Base-by-base conservation (phyloP, 1,140 invertebrate species). In the Drosophila arawakana region DNA sequence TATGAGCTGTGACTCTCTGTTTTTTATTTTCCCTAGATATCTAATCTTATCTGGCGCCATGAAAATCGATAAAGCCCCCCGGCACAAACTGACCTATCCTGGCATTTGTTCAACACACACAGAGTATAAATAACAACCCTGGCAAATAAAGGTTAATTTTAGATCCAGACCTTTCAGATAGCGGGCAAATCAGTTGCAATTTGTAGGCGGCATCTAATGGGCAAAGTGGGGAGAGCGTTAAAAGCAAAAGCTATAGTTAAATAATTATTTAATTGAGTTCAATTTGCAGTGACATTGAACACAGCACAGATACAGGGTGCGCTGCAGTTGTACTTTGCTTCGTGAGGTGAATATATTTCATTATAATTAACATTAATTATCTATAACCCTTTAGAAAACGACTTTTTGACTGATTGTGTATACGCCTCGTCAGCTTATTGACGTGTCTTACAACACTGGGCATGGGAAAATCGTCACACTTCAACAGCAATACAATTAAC, bases 31-130 rank as follows among this genome's bases (percentile, higher is more conserved):
- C n/a, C 15, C 7, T 35, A 18, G 37, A 9, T 30, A 59, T 74
- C 47, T 70, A 49, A 82, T 83, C 80, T 83, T 76, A 82, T 80
- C 80, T 76, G 63, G 62, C 63, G 67, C 59, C 49, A 69, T 11
- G 30, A 60, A 82, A 82, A 82, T 83, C 76, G 67, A 82, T 82
- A 83, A 6, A n/a, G 41, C 49, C 9, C 15, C n/a, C n/a, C 49
- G 2, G 18, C 18, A 49, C 43, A 46, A 59, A 61, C 80, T 82
- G 80, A 82, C 80, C 76, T 82, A 76, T 67, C 76, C 76, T 43
- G 9, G n/a, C 10, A 49, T n/a, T 8, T 10, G 9, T 34, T 30
- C 25, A 21, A n/a, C 15, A 37, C 37, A 25, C n/a, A 50, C 4
- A 10, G 41, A n/a, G 34, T 34, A 63, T 50, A 57, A 67, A 78